Base-by-base conservation (phyloP, 2,113 vertebrate species). In the cattle (Bos taurus) region DNA sequence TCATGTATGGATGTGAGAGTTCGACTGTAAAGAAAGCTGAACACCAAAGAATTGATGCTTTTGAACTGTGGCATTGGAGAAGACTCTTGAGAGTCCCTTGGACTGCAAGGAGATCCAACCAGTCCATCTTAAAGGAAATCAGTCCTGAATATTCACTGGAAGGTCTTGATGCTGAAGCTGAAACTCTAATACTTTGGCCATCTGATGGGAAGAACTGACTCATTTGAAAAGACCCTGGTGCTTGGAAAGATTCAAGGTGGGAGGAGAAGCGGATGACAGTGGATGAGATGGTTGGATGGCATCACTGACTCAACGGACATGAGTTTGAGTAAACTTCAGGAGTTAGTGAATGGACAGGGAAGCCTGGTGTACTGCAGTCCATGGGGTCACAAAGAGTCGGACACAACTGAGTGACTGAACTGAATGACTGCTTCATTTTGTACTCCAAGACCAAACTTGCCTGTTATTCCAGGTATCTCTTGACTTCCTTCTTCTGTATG, bases 361-460 rank as follows among this genome's bases (percentile, higher is more conserved):
- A 71, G 64, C 64, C 64, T 71, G 64, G 33, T n/a, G 2, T 36
- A 5, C 19, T 71, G n/a, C 64, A 71, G 64, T 71, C 17, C 64
- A 21, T 71, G n/a, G 17, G 33, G 4, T 23, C 19, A 10, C 64
- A 71, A 23, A 71, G n/a, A 71, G 17, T 36, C 0, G 0, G 64
- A 21, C 64, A 71, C 0, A 8, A 36, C 17, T 36, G 33, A 19
- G 64, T 0, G 2, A 67, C 64, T 67, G 64, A 36, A 21, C 2
- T 21, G 62, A n/a, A 33, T 64, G 16, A 64, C 62, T 64, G 64
- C 17, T 67, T n/a, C n/a, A n/a, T 67, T 67, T 36, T 67, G 33
- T 36, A 36, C 33, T 21, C 16, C 33, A 67, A 67, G 64, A n/a
- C 33, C 17, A 21, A 67, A 67, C 17, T 67, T 67, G 8, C 64